Conservation (phyloP, 2,113 vertebrate genomes). For the Megaleporinus macrocephalus region DNA sequence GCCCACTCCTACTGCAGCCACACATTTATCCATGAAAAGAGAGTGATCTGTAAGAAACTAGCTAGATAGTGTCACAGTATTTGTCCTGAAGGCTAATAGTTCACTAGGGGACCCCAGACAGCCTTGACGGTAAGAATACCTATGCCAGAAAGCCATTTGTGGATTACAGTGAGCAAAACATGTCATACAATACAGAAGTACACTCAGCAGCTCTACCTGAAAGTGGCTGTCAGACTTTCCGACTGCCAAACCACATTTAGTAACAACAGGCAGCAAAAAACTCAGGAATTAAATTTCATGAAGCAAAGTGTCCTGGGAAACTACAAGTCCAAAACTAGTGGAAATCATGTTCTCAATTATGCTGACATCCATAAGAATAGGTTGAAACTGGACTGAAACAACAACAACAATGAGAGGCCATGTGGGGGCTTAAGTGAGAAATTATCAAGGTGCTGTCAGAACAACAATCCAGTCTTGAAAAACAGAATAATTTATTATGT, state of each 20-base stretch:
- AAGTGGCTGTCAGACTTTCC: background rate
- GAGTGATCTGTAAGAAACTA: background rate
- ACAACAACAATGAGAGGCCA: background rate
- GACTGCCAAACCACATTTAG: background rate
- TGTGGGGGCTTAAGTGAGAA: background rate
- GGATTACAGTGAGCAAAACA: background rate
- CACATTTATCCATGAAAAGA: background rate
- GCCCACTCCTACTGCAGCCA: background rate
- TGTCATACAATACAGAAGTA: background rate
- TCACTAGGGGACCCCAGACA: background rate
- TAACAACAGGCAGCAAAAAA: background rate
- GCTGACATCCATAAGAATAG: background rate
- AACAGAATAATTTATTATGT: constrained; percentile 8
- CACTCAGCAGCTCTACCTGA: background rate
- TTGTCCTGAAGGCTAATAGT: background rate
- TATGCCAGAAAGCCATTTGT: background rate
- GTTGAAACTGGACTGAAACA: background rate
- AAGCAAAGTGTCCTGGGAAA: background rate
- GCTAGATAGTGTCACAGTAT: background rate
- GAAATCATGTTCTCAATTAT: background rate
- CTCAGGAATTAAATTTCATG: background rate
- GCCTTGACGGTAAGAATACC: background rate
- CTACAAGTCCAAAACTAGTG: background rate
- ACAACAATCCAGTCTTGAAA: background rate
- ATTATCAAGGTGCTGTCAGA: constrained; percentile 8